These are phyloP conservation scores for Anoncus sp. DNA, from an alignment of 2,888 invertebrate genomes.

Conservation along the genomic window DNA sequence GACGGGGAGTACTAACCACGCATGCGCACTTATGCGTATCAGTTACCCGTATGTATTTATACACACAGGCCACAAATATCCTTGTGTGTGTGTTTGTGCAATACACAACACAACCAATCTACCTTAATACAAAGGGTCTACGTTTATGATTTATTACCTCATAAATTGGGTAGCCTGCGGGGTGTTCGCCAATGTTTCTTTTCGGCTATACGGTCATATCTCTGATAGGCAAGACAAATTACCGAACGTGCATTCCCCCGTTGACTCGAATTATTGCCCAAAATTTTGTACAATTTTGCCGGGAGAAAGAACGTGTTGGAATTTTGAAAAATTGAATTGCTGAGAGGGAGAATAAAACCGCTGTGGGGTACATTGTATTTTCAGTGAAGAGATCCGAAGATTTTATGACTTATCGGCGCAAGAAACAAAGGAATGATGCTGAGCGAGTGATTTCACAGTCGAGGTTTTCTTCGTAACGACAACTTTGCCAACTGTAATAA, in stretches of 20 bases:
- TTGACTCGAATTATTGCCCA: constrained; percentile 28
- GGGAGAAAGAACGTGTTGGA: not conserved
- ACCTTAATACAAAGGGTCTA: constrained; percentile 78
- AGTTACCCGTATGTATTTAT: constrained; percentile 28
- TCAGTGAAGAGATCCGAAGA: not conserved
- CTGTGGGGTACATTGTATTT: no score
- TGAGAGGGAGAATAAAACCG: not conserved
- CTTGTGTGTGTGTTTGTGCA: constrained; percentile 69
- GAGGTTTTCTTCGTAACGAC: not conserved
- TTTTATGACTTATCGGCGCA: constrained; percentile 35
- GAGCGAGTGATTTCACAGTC: not conserved
- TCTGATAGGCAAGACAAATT: constrained; percentile 61
- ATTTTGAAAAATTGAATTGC: not conserved
- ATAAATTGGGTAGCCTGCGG: constrained; percentile 72
- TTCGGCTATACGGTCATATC: constrained; percentile 46
- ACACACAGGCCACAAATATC: no score
- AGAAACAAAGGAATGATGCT: not conserved
- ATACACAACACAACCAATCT: constrained; percentile 80
- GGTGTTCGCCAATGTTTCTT: constrained; percentile 53
- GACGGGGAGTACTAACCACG: constrained; percentile 61
- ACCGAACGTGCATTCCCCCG: constrained; percentile 22
- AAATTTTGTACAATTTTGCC: constrained; percentile 19
- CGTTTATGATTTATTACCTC: constrained; percentile 78
- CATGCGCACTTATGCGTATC: constrained; percentile 47
- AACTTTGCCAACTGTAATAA: constrained; percentile 5